Conservation (phyloP, 2,113 vertebrate species). For the Uria aalge region DNA sequence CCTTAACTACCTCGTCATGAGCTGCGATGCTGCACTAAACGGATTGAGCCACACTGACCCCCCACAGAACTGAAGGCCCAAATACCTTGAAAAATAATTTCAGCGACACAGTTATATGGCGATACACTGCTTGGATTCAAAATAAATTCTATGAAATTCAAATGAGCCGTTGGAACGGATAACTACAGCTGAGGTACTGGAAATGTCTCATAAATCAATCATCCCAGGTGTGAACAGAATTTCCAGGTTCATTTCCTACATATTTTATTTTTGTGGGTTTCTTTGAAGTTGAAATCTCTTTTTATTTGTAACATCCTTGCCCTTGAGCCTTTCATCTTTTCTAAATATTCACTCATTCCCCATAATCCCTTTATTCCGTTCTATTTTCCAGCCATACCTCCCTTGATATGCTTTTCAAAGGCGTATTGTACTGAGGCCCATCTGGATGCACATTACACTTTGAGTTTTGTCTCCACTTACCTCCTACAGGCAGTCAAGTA, state of each 20-base stretch:
- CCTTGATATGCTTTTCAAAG: not conserved
- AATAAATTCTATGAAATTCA: conserved; percentile 39
- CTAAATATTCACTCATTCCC: conserved; percentile 15
- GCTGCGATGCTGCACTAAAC: not conserved
- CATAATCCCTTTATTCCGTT: conserved; percentile 18
- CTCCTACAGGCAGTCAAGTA: fast-evolving
- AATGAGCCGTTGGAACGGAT: not conserved
- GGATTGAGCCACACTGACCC: not conserved
- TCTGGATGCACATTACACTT: not conserved
- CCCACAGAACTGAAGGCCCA: not conserved
- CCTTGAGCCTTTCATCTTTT: conserved; percentile 34
- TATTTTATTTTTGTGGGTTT: conserved; percentile 26
- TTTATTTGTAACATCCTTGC: conserved; percentile 1
- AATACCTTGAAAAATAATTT: not conserved
- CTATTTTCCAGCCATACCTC: not conserved
- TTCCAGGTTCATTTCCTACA: conserved; percentile 41
- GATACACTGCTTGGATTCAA: not conserved
- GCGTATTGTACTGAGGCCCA: not conserved
- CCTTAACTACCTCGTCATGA: not conserved
- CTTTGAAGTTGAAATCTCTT: conserved; percentile 56
- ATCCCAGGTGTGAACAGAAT: conserved; percentile 42
- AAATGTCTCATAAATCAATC: conserved; percentile 60
- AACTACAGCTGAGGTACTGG: not conserved
- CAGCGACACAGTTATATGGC: not conserved
- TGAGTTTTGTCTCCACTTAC: not conserved